Evolutionary conservation across 2,113 vertebrate genomes (phyloP).

Genomic region (Fukomys damarensis): DNA sequence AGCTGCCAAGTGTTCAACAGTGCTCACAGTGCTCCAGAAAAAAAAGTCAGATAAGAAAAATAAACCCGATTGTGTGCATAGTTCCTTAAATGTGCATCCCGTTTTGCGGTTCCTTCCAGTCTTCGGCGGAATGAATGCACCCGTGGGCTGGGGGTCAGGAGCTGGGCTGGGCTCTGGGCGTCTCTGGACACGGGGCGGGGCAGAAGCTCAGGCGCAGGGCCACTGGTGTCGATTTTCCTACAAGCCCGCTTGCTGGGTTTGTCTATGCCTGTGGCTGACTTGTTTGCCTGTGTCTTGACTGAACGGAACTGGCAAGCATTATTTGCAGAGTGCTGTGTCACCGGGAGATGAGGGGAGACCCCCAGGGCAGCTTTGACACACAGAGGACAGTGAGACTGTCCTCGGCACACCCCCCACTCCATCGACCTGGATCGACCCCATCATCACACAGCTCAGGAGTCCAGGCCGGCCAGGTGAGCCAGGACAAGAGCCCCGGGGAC

Average conservation of each 20-base stretch:
- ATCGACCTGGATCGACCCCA: not conserved
- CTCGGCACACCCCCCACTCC: rapidly evolving
- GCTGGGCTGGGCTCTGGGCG: not conserved
- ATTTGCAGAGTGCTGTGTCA: not conserved
- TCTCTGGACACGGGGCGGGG: not conserved
- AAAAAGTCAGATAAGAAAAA: conserved; percentile 75
- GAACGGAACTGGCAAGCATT: rapidly evolving
- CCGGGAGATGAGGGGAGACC: not conserved
- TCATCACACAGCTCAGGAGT: rapidly evolving
- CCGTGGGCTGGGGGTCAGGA: not conserved
- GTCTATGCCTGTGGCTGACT: rapidly evolving
- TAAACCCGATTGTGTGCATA: conserved; percentile 46
- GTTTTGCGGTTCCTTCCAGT: conserved; percentile 23
- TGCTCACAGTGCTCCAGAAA: conserved; percentile 78
- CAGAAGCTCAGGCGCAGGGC: not conserved
- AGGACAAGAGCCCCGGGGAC: rapidly evolving
- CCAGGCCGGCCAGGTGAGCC: rapidly evolving
- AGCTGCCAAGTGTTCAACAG: conserved; percentile 80
- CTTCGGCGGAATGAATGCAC: not conserved
- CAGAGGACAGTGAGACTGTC: rapidly evolving
- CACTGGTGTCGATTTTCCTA: not conserved
- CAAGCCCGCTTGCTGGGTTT: not conserved
- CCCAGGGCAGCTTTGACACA: rapidly evolving
- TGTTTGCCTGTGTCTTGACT: rapidly evolving
- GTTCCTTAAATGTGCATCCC: conserved; percentile 41